Evolutionary conservation across 1,140 invertebrate genomes (phyloP).

Genomic region (Pinna nobilis): DNA sequence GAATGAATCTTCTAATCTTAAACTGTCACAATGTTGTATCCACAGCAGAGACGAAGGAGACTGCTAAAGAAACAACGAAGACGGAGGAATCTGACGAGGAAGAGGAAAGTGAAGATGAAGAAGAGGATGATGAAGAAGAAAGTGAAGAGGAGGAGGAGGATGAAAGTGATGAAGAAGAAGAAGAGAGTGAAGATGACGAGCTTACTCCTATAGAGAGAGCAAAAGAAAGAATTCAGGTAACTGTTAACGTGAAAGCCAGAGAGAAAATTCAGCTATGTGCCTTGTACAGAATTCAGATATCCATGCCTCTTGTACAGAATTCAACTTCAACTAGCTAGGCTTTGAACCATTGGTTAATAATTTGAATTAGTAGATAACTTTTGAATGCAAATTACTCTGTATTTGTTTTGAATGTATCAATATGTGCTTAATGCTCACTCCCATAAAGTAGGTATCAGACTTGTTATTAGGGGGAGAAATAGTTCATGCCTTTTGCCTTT

Average conservation of each 20-base stretch:
- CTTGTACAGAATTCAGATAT: no score
- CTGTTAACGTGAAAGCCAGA: slow-evolving; percentile 13
- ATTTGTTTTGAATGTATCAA: no score
- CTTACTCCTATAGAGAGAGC: slow-evolving; percentile 81
- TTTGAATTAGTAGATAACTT: no score
- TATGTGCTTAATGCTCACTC: no score
- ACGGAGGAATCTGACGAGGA: slow-evolving; percentile 42
- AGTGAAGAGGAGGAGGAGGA: slow-evolving; percentile 54
- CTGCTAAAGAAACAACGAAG: background rate
- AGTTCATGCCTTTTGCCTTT: no score
- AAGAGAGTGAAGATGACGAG: slow-evolving; percentile 57
- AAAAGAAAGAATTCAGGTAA: slow-evolving; percentile 76
- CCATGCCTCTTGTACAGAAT: no score
- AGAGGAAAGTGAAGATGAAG: slow-evolving; percentile 48
- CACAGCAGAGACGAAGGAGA: slow-evolving; percentile 66
- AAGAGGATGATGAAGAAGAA: slow-evolving; percentile 56
- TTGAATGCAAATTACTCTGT: no score
- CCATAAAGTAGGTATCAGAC: no score
- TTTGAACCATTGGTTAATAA: no score
- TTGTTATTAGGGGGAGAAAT: no score
- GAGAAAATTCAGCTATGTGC: slow-evolving; percentile 13
- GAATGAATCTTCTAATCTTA: no score
- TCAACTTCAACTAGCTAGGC: no score
- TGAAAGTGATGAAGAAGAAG: slow-evolving; percentile 53
- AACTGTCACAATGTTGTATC: background rate